A percentile compares a stretch with the other conserved stretches of the same genome.
Evolutionary conservation across 2,888 invertebrate genomes (phyloP).

Genomic region (Iselma pallidipennis): DNA sequence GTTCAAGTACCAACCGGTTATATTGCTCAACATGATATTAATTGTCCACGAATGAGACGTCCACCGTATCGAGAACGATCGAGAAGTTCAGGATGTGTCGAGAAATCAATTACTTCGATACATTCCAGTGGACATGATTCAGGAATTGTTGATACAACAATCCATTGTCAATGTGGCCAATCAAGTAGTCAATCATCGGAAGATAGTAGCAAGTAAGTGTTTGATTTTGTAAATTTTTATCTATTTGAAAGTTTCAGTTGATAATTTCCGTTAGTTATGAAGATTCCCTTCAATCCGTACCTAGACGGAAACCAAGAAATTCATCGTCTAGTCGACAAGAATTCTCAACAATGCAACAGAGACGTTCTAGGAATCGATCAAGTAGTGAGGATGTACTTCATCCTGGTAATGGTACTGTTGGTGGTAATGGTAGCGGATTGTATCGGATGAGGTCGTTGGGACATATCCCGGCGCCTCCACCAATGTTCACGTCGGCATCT

Average conservation of each 20-base stretch:
- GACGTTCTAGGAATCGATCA: conserved; percentile 47
- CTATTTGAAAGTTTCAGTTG: too few relatives aligned
- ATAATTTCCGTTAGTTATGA: conserved; percentile 76
- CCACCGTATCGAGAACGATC: conserved; percentile 44
- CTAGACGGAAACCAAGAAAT: conserved; percentile 53
- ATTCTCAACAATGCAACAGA: conserved; percentile 28
- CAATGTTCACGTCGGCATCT: conserved; percentile 48
- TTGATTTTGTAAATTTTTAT: conserved; percentile 3
- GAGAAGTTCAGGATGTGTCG: conserved; percentile 57
- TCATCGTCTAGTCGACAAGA: conserved; percentile 25
- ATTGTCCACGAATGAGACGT: conserved; percentile 41
- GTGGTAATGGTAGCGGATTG: conserved; percentile 26
- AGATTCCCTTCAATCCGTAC: conserved; percentile 74
- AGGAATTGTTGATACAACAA: conserved; percentile 65
- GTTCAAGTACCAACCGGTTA: conserved; percentile 37
- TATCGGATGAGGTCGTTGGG: conserved; percentile 37
- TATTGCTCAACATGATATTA: conserved; percentile 44
- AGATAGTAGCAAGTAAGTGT: conserved; percentile 70
- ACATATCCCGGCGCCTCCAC: conserved; percentile 39
- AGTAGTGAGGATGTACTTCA: conserved; percentile 45
- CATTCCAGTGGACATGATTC: conserved; percentile 85
- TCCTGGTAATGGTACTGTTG: conserved; percentile 5
- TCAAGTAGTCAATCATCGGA: conserved; percentile 69
- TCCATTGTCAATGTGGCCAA: conserved; percentile 68
- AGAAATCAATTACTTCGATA: conserved; percentile 77